These are phyloP conservation scores for Drosophila eugracilis DNA, from an alignment of 1,140 invertebrate species.

Conservation along the genomic window DNA sequence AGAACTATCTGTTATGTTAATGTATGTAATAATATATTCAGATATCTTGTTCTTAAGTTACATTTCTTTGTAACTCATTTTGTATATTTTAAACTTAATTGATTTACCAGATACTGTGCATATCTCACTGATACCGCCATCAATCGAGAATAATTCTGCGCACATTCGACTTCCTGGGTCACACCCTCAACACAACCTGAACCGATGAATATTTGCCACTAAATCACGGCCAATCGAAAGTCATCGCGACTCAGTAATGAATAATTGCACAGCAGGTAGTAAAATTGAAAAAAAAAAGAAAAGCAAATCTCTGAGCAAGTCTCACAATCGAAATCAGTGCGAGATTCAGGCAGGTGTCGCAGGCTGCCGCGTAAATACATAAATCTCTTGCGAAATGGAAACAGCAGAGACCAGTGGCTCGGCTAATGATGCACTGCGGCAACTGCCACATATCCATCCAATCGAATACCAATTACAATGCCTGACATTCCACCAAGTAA, in stretches of 20 bases:
- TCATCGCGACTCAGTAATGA: conserved; percentile 49
- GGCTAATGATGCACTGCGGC: conserved; percentile 40
- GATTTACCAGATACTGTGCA: background rate
- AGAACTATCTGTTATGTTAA: background rate
- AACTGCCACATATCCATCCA: conserved; percentile 44
- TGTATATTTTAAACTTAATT: too few species aligned
- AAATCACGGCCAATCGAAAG: conserved; percentile 38
- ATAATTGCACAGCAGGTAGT: conserved; percentile 68
- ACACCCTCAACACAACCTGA: conserved; percentile 15
- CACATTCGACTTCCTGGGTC: conserved; percentile 26
- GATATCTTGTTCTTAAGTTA: too few species aligned
- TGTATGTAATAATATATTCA: too few species aligned
- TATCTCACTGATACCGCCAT: conserved; percentile 6
- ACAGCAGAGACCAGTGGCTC: conserved; percentile 10
- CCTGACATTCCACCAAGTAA: conserved; percentile 67
- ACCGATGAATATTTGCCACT: conserved; percentile 30
- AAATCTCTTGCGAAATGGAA: conserved; percentile 64
- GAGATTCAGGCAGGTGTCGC: conserved; percentile 59
- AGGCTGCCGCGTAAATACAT: conserved; percentile 59
- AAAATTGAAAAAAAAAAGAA: background rate
- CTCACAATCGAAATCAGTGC: conserved; percentile 43
- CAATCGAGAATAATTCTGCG: conserved; percentile 9
- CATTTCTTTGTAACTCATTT: too few species aligned
- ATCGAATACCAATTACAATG: conserved; percentile 75
- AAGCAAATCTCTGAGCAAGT: conserved; percentile 24